Evolutionary conservation across 2,888 invertebrate species (phyloP).

Genomic region (Cheilosia soror): DNA sequence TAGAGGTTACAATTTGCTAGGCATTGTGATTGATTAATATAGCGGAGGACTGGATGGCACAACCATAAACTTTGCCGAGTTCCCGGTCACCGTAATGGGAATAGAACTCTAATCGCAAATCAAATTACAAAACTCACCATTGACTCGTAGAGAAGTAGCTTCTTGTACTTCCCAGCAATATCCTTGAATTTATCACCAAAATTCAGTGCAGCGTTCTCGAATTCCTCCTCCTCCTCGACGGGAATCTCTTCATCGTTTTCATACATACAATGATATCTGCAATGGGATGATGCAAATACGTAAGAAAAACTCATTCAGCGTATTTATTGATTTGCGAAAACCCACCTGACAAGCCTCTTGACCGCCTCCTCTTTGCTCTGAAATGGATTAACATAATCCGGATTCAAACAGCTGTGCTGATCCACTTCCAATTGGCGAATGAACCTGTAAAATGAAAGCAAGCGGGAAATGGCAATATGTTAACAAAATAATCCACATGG

Average conservation of each 20-base stretch:
- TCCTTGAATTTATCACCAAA: slow-evolving; percentile 88
- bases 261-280: slow-evolving; percentile 90
- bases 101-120: too few relatives aligned
- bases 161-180: slow-evolving; percentile 90
- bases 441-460: slow-evolving; percentile 85
- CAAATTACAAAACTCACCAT: slow-evolving; percentile 86
- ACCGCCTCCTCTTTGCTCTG: slow-evolving; percentile 89
- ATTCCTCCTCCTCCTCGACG: slow-evolving; percentile 88
- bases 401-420: slow-evolving; percentile 89
- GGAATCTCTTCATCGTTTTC: slow-evolving; percentile 85
- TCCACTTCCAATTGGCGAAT: slow-evolving; percentile 90
- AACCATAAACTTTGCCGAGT: too few relatives aligned
- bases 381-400: slow-evolving; percentile 90
- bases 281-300: not conserved
- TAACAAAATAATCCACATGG: slow-evolving; percentile 53
- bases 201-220: slow-evolving; percentile 88
- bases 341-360: slow-evolving; percentile 87
- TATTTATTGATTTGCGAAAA: too few relatives aligned
- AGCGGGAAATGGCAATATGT: slow-evolving; percentile 56
- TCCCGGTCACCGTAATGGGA: too few relatives aligned
- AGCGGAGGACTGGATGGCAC: too few relatives aligned
- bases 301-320: not conserved
- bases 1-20: too few relatives aligned
- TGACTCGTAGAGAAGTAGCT: slow-evolving; percentile 90
- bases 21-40: too few relatives aligned